A percentile compares a stretch with the other conserved stretches of the same genome.
Conservation (phyloP, 2,888 invertebrate species). For the Serrognathus titanus region DNA sequence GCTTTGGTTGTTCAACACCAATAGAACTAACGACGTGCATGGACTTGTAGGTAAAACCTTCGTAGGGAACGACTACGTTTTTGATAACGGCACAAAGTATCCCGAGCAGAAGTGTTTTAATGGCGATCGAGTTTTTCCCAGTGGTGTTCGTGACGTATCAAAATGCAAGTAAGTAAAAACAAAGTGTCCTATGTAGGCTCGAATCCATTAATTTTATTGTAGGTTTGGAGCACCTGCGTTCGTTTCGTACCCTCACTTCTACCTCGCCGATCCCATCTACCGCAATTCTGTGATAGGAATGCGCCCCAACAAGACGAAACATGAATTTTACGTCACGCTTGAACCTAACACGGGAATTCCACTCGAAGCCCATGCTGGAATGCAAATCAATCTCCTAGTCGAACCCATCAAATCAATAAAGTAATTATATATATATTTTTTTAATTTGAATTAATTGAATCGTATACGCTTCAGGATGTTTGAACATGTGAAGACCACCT, state of each 20-base stretch:
- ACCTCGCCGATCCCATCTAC: conserved; percentile 67
- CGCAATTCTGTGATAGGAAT: conserved; percentile 62
- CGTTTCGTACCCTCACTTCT: conserved; percentile 80
- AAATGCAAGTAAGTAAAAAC: conserved; percentile 51
- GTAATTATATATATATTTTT: conserved; percentile 50
- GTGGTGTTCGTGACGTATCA: conserved; percentile 71
- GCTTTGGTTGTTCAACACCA: background rate
- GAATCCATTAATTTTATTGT: conserved; percentile 12
- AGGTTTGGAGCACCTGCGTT: conserved; percentile 79
- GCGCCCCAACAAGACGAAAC: conserved; percentile 58
- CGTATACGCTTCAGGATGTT: conserved; percentile 50
- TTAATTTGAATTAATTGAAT: too few relatives aligned
- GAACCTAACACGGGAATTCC: conserved; percentile 79
- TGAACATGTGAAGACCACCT: conserved; percentile 53
- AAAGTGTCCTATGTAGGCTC: background rate
- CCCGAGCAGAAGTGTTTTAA: conserved; percentile 64
- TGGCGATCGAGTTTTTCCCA: conserved; percentile 43
- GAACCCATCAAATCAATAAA: conserved; percentile 51
- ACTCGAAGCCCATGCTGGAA: conserved; percentile 65
- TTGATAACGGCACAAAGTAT: conserved; percentile 68
- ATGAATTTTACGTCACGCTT: conserved; percentile 64
- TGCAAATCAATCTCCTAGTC: conserved; percentile 73
- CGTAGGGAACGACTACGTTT: conserved; percentile 59
- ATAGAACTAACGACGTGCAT: conserved; percentile 38
- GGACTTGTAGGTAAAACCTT: conserved; percentile 55